Evolutionary conservation across 2,888 invertebrate genomes (phyloP), one percentile per base, ranked within the genome.

Genomic region (Acronicta aceris): DNA sequence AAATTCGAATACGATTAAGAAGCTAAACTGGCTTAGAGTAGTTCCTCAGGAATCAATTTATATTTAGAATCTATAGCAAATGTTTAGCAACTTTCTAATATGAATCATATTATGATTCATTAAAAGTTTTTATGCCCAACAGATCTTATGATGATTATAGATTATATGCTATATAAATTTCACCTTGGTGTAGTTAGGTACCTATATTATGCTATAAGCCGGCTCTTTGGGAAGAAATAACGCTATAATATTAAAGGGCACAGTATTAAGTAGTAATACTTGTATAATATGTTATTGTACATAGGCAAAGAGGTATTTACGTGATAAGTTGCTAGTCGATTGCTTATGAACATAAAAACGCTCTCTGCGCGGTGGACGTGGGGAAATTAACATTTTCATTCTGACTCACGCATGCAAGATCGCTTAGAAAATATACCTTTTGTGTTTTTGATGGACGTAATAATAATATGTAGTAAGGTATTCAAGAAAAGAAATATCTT

Each of bases 301-400:
- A 45, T 33, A 52, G 25, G 25, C 17, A 36, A 3, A 17, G 13
- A 42, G n/a, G 38, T 36, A 49, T 57, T 55, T 41, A 43, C 27
- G 30, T 45, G 36, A 52, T 55, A 49, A 33, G 41, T 33, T 52
- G 27, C 49, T 42, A 54, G 59, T 52, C 55, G 47, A 68, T 65
- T 52, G 46, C 68, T 60, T 68, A 59, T 50, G 25, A 76, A 68
- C 73, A 72, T 62, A 65, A 76, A 61, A 76, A 72, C 58, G 65
- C 65, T 68, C 48, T 76, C 55, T 55, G 54, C 48, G 60, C 46
- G 15, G 53, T 25, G 55, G 57, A 50, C 54, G 66, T 56, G 60
- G 42, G 12, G 10, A 53, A 63, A 75, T 73, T 75, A 63, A 75
- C 62, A 75, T 71, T 75, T 71, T 53, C 49, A 52, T 42, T 62